Conservation (phyloP, 2,113 vertebrate species). For the Phyllostomus discolor region DNA sequence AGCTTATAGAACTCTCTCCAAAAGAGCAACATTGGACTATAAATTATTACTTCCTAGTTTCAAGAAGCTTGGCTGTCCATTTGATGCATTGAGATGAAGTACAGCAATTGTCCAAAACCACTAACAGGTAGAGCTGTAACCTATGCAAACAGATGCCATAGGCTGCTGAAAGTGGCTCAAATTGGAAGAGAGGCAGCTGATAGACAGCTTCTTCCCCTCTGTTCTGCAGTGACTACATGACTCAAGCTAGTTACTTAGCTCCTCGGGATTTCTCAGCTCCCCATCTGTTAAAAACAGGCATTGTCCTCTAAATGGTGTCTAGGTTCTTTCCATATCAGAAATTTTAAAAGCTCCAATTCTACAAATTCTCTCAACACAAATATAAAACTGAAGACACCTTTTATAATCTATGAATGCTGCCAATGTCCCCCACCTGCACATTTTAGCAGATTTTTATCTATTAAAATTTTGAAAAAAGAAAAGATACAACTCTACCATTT, state of each 20-base stretch:
- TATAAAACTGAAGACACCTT: background rate
- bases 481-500: background rate
- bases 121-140: background rate
- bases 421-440: background rate
- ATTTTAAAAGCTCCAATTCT: background rate
- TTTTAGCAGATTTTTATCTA: background rate
- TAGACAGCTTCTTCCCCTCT: background rate
- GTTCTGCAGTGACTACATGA: background rate
- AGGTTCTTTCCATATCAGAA: slow-evolving; percentile 15
- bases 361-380: background rate
- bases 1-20: background rate
- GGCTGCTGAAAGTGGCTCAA: background rate
- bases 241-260: background rate
- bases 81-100: background rate
- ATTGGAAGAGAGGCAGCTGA: background rate
- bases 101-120: background rate
- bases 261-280: background rate
- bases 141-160: background rate
- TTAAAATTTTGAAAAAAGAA: background rate
- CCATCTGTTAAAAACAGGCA: background rate
- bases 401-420: background rate
- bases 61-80: background rate
- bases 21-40: slow-evolving; percentile 24
- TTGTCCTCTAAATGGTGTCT: background rate
- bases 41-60: background rate